Percentiles rank a stretch among this genome's conserved stretches.
Conservation (phyloP, 2,797 vertebrate genomes). For the Myripristis murdjan region DNA sequence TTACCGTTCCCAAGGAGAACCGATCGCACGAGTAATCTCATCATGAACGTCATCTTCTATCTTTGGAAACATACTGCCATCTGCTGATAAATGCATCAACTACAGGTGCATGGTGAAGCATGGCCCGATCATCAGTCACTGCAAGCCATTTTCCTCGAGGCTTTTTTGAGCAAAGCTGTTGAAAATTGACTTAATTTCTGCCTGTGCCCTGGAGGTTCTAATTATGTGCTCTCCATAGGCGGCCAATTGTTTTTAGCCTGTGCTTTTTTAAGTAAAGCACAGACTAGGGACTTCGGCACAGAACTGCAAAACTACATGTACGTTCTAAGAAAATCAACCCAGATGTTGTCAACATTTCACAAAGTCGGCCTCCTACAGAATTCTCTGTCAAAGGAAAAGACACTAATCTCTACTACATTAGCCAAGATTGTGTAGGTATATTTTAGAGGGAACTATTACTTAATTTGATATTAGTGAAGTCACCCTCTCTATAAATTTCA, state of each 20-base stretch:
- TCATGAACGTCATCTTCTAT: background rate
- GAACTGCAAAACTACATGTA: background rate
- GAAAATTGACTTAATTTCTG: background rate
- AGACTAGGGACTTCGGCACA: background rate
- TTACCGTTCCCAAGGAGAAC: background rate
- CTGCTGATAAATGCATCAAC: slow-evolving; percentile 46
- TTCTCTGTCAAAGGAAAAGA: no score
- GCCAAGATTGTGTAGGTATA: background rate
- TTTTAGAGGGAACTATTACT: background rate
- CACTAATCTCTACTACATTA: no score
- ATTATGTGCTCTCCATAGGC: background rate
- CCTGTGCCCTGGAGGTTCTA: background rate
- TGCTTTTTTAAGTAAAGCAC: background rate
- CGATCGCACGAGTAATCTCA: background rate
- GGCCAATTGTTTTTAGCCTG: background rate
- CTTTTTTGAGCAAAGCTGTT: background rate
- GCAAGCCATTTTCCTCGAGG: background rate
- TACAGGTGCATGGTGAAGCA: slow-evolving; percentile 1
- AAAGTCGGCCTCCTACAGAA: no score
- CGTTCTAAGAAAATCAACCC: background rate
- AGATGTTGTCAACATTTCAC: background rate
- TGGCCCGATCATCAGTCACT: background rate
- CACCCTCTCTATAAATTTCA: background rate
- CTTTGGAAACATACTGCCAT: slow-evolving; percentile 24
- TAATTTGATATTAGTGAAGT: no score